phyloP scores from a whole-genome alignment of 2,113 vertebrate species.

The Rynchops niger region DNA sequence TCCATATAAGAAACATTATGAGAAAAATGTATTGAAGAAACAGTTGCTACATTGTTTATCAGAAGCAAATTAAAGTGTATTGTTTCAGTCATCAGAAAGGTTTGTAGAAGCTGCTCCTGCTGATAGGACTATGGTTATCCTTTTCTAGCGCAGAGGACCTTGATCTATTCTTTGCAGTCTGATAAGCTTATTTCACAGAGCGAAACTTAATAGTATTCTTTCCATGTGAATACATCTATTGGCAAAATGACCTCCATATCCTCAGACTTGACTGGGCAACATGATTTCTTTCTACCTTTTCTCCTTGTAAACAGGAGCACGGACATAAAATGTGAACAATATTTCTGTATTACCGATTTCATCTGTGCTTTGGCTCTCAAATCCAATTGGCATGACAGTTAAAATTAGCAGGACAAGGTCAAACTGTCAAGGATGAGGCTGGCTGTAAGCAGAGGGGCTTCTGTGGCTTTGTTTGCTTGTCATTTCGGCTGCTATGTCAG shows the following conservation, averaged over 20 bases:
- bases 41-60: not conserved
- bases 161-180: not conserved
- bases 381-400: conserved; percentile 65
- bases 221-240: conserved; percentile 16
- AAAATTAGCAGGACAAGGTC: conserved; percentile 75
- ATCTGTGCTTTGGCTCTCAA: conserved; percentile 26
- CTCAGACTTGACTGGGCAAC: not conserved
- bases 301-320: not conserved
- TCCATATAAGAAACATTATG: not conserved
- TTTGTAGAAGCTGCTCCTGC: not conserved
- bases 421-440: conserved; percentile 65
- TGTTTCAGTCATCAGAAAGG: not conserved
- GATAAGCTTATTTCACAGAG: conserved; percentile 22
- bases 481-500: conserved; percentile 67
- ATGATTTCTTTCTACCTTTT: not conserved
- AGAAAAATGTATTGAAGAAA: not conserved
- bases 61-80: not conserved
- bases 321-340: not conserved
- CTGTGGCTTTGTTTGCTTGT: conserved; percentile 68
- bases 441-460: conserved; percentile 54
- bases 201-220: conserved; percentile 28
- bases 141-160: not conserved
- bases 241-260: conserved; percentile 16
- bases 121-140: not conserved
- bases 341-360: conserved; percentile 43